phyloP scores from a whole-genome alignment of 2,888 invertebrate species.

The Lasioglossum calceatum region DNA sequence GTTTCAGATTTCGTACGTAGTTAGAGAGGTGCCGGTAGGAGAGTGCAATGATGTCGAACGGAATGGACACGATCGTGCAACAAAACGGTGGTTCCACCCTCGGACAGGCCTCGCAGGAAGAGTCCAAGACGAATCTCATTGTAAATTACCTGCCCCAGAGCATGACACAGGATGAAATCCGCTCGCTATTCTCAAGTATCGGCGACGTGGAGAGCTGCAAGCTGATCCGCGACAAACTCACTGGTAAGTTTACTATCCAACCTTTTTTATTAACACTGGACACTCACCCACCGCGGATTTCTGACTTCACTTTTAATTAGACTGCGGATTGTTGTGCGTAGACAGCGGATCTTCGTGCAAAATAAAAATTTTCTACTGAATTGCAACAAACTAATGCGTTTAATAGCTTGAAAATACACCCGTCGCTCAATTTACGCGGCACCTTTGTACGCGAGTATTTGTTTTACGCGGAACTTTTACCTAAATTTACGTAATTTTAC shows the following conservation, averaged over 20 bases:
- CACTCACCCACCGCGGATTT: background rate
- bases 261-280: background rate
- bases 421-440: no score
- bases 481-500: no score
- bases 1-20: slow-evolving; percentile 83
- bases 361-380: no score
- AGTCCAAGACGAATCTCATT: slow-evolving; percentile 99
- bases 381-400: no score
- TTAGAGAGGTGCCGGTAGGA: slow-evolving; percentile 78
- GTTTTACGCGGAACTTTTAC: no score
- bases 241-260: slow-evolving; percentile 87
- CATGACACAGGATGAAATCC: slow-evolving; percentile 99
- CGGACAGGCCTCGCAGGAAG: slow-evolving; percentile 89
- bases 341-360: no score
- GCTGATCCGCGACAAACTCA: slow-evolving; percentile 98
- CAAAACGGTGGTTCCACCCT: slow-evolving; percentile 91
- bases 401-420: no score
- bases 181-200: slow-evolving; percentile 98
- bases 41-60: slow-evolving; percentile 92
- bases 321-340: no score
- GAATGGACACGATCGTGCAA: slow-evolving; percentile 92
- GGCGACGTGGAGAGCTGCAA: slow-evolving; percentile 99
- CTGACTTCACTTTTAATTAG: background rate
- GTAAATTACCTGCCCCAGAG: slow-evolving; percentile 99
- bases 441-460: no score